Conservation (phyloP, 1,140 invertebrate genomes). For the Copidosoma floridanum region DNA sequence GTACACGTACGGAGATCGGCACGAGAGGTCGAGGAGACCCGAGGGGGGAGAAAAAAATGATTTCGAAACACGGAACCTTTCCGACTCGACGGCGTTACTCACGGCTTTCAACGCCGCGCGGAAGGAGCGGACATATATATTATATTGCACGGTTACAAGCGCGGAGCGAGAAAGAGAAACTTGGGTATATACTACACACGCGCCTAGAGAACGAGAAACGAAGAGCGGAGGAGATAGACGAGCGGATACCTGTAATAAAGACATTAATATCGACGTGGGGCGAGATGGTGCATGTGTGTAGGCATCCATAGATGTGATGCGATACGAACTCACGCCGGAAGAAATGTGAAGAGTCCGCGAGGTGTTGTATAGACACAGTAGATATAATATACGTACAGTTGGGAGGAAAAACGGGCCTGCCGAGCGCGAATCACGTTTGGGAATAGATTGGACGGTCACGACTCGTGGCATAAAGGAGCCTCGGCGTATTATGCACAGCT, state of each 20-base stretch:
- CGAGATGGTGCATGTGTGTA: no score
- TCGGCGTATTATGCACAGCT: no score
- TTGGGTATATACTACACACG: no score
- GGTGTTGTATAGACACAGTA: no score
- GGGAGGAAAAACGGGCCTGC: background rate
- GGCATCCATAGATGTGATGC: constrained; percentile 47
- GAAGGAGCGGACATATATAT: no score
- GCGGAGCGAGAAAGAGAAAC: background rate
- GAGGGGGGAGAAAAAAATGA: constrained; percentile 4
- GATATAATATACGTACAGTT: no score
- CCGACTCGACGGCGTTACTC: constrained; percentile 8
- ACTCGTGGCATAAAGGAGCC: constrained; percentile 28
- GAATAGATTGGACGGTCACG: constrained; percentile 54
- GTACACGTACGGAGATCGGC: no score
- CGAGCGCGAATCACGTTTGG: constrained; percentile 46
- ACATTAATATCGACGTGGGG: constrained; percentile 52
- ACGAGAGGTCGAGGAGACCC: no score
- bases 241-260: constrained; percentile 50
- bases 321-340: no score
- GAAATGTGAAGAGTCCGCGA: no score
- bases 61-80: constrained; percentile 24
- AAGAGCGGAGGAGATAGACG: no score
- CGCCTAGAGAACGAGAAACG: constrained; percentile 2
- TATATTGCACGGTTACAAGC: no score
- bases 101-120: constrained; percentile 15